Evolutionary conservation across 2,888 invertebrate genomes (phyloP), one percentile per base, ranked within the genome.

Genomic region (Myopa testacea): DNA sequence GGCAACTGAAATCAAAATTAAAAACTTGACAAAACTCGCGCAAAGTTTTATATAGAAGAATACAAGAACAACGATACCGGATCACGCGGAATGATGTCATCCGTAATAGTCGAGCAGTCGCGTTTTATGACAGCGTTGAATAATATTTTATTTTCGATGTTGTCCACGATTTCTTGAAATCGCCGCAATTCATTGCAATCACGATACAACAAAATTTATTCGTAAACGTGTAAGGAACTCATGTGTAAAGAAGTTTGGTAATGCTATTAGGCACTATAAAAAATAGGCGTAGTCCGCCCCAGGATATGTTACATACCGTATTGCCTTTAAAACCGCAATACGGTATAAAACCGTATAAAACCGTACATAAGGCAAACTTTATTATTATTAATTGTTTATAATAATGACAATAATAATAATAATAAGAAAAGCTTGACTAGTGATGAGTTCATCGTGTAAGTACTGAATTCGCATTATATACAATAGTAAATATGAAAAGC

Each of bases 91-190:
- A 65, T 65, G 65, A 65, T 34, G 38, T 65, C 65, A 65, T 38
- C 38, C 12, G 65, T 26, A 65, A 65, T 37, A 65, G 65, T 65
- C 37, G 65, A 65, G 8, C 65, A 38, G 12, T 63, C 38, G 65
- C 4, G 14, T 65, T 65, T 65, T 65, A 65, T 38, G 65, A 16
- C 65, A 7, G 65, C 37, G 37, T 14, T 38, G 65, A 65, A 65
- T 38, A 38, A 65, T 58, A n/a, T 65, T 65, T 65, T 26, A 10
- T 19, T 62, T 62, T 45, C 16, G 10, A 55, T 50, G 14, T 55
- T 55, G n/a, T 55, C 55, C 14, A n/a, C 55, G 55, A 55, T 55
- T 55, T 0, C 55, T 55, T 0, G 4, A 45, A 45, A 45, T 45
- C 45, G 10, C 1, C 45, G 4, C 45, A 45, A 6, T 45, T 45